These are phyloP conservation scores for Drosophila arawakana DNA, from an alignment of 1,140 invertebrate genomes.

Conservation along the genomic window DNA sequence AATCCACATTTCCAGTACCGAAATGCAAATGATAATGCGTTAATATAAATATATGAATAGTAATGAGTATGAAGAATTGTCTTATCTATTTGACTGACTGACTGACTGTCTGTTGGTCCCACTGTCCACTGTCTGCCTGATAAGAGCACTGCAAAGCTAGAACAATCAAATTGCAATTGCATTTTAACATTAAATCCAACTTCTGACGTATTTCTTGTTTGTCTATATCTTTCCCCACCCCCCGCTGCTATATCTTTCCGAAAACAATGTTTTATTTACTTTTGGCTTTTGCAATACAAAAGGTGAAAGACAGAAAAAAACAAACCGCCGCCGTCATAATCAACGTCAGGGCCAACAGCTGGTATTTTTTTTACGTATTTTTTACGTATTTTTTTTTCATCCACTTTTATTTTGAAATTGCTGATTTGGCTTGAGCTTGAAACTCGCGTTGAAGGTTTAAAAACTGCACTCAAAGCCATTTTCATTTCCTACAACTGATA, in stretches of 20 bases:
- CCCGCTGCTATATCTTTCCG: neutral
- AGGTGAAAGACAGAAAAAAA: neutral
- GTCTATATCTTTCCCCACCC: neutral
- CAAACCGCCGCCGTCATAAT: neutral
- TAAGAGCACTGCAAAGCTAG: constrained; percentile 5
- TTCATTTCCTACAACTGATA: neutral
- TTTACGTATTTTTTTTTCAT: neutral
- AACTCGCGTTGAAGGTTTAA: constrained; percentile 16
- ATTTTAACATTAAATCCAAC: neutral
- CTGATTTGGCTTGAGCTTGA: constrained; percentile 29
- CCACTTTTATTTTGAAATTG: constrained; percentile 3
- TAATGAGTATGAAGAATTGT: neutral
- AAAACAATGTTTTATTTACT: neutral
- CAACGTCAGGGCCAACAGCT: constrained; percentile 26
- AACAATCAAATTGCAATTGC: neutral
- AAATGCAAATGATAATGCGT: neutral
- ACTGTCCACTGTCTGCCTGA: neutral
- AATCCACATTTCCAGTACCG: neutral
- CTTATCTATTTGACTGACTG: neutral
- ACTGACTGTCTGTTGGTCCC: neutral
- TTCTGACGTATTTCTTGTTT: neutral
- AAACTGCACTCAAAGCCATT: constrained; percentile 27
- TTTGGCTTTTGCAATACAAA: constrained; percentile 13
- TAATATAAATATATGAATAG: neutral
- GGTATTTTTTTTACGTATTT: neutral